Base-by-base conservation (phyloP, 2,113 vertebrate genomes). In the Asarcornis scutulata region DNA sequence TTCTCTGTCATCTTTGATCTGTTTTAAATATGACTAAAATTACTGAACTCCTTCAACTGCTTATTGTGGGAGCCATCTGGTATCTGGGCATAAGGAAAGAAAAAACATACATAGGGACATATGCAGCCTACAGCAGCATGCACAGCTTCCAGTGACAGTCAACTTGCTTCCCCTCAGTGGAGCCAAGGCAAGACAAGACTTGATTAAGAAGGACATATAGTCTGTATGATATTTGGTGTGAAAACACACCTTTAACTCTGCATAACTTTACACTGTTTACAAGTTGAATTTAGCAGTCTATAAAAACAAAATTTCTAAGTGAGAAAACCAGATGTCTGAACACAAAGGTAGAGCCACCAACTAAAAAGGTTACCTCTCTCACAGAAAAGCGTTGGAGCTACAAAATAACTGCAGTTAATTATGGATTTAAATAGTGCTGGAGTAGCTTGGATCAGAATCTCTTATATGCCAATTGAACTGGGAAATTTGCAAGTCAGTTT, bases 1-100 rank as follows among this genome's bases (percentile, higher is more conserved):
- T 79, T 74, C 93, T 20, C 52, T 3, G 0, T 87, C 18, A 13
- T 79, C 36, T 77, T 87, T 9, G 25, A 71, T 60, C 56, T 86
- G 8, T 48, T 86, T 94, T 62, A 94, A 95, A 83, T 83, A 88
- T 18, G 42, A 88, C 31, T 63, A 87, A 86, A 44, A 81, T 66
- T 66, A 88, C 26, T 26, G 12, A 84, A 56, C 23, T 76, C 12
- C 42, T 93, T 69, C 69, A 69, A 44, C 25, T 69, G 7, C 36
- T 50, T 91, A 9, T 68, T 82, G n/a, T 15, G 60, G 53, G 42
- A 77, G 64, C 68, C 87, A 82, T 94, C 80, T 96, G 86, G 63
- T 36, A 77, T 76, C 68, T 52, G 55, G 55, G 17, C 56, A 80
- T 42, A 71, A 84, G 27, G 73, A 87, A 92, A 75, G 34, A 89